Evolutionary conservation across 2,888 invertebrate species (phyloP), one percentile per base, ranked within the genome.

Genomic region (Anoplius nigerrimus): DNA sequence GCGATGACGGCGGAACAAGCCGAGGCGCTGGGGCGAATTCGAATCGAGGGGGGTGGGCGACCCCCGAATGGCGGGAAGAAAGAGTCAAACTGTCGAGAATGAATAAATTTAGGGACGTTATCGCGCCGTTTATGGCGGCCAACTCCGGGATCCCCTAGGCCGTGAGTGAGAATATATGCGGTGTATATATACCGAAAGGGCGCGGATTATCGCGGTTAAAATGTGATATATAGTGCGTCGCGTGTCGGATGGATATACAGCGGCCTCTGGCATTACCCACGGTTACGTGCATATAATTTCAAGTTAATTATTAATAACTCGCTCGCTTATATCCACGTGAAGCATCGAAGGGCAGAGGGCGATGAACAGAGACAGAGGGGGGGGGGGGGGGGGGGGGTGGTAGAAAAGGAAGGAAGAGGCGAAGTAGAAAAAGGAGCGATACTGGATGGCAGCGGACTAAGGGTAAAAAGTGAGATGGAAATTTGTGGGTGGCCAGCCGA

Each of bases 81-180:
- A 63, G 61, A 72, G 65, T 61, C 63, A 67, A 76, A 69, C 34
- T 66, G 66, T 66, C 61, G 70, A 46, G 66, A 64, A 75, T 78
- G 78, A 80, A 79, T 80, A 77, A 75, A 68, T 82, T 72, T 72
- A 68, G 58, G 60, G 63, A 67, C 72, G 68, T 74, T 78, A 72
- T 71, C 71, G 66, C n/a, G 62, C 52, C 66, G 54, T 46, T 22
- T 24, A 51, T 34, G 11, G 34, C 34, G 34, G 34, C 6, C 34
- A 34, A 34, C 11, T 34, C 11, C 4, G 34, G n/a, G 34, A 34
- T 34, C 34, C 34, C 34, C 34, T 34, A 8, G 11, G 34, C 52
- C 22, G 13, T 48, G 16, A 15, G 52, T 21, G 48, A 53, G 43
- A 22, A 61, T 66, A 54, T 21, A 57, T 57, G 58, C 2, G 34